Evolutionary conservation across 2,113 vertebrate species (phyloP).

Genomic region (Platycercus adscitus): DNA sequence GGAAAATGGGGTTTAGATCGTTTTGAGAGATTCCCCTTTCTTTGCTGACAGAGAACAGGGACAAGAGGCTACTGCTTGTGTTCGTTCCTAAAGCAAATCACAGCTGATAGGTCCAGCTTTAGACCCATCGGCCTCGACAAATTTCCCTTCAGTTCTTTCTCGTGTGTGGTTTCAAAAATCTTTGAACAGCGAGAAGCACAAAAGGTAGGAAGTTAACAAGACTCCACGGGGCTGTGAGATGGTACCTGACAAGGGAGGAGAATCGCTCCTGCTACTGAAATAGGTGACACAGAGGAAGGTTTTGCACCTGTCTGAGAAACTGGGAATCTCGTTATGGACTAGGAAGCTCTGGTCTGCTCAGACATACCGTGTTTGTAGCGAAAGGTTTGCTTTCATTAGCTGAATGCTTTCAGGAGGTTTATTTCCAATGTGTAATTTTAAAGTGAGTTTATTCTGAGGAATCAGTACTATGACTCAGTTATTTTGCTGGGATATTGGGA

Average conservation of each 20-base stretch:
- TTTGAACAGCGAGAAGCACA: constrained; percentile 38
- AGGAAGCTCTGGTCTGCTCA: background rate
- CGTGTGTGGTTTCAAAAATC: constrained; percentile 37
- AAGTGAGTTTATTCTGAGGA: background rate
- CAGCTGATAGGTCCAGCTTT: constrained; percentile 35
- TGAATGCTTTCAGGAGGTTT: background rate
- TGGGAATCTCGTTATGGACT: constrained; percentile 12
- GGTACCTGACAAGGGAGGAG: constrained; percentile 49
- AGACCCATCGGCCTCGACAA: constrained; percentile 7
- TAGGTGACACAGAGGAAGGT: background rate
- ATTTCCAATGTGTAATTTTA: background rate
- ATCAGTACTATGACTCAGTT: background rate
- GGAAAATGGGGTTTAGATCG: background rate
- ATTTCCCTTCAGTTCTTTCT: constrained; percentile 26
- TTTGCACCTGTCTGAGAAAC: background rate
- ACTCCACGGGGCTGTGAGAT: constrained; percentile 30
- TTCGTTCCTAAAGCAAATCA: constrained; percentile 32
- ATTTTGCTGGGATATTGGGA: background rate
- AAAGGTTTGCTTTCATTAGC: constrained; percentile 1
- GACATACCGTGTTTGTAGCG: background rate
- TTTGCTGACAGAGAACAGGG: background rate
- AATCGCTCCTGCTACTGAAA: background rate
- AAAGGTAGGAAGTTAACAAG: constrained; percentile 62
- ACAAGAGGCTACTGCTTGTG: constrained; percentile 1
- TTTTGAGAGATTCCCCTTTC: constrained; percentile 23